phyloP scores from a whole-genome alignment of 2,797 vertebrate genomes.

The Haliaeetus vocifer region DNA sequence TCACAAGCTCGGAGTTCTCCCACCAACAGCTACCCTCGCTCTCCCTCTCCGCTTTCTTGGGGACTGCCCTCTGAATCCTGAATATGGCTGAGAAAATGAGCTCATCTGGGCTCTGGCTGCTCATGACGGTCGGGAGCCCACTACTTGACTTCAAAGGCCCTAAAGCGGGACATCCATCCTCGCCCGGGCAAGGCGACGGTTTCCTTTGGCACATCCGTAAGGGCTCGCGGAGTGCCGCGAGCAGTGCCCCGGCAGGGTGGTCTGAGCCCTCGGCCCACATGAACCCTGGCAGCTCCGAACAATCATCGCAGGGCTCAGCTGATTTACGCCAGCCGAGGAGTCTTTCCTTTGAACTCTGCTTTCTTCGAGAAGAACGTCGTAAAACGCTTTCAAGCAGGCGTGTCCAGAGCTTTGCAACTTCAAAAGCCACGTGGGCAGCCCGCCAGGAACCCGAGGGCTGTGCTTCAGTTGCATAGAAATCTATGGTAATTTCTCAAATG shows the following conservation, averaged over 20 bases:
- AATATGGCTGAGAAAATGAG: background rate
- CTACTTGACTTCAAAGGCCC: background rate
- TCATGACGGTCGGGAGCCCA: fast-evolving
- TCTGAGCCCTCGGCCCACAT: background rate
- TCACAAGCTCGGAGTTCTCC: background rate
- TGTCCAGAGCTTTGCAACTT: slow-evolving; percentile 26
- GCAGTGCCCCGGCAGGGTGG: background rate
- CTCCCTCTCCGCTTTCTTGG: background rate
- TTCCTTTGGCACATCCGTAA: background rate
- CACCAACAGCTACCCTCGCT: background rate
- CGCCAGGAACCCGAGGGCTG: background rate
- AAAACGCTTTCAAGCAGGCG: background rate
- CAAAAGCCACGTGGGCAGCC: slow-evolving; percentile 15
- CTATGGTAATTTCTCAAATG: slow-evolving; percentile 5
- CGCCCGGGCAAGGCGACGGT: fast-evolving
- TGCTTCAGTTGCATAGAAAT: background rate
- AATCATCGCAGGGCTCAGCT: background rate
- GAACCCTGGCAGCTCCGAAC: background rate
- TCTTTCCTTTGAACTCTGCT: background rate
- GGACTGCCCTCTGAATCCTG: background rate
- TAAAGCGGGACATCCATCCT: background rate
- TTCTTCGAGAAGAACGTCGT: background rate
- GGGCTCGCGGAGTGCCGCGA: fast-evolving
- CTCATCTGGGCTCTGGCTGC: background rate
- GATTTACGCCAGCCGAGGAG: background rate